phyloP scores from a whole-genome alignment of 2,888 invertebrate genomes.

The Carabus problematicus region DNA sequence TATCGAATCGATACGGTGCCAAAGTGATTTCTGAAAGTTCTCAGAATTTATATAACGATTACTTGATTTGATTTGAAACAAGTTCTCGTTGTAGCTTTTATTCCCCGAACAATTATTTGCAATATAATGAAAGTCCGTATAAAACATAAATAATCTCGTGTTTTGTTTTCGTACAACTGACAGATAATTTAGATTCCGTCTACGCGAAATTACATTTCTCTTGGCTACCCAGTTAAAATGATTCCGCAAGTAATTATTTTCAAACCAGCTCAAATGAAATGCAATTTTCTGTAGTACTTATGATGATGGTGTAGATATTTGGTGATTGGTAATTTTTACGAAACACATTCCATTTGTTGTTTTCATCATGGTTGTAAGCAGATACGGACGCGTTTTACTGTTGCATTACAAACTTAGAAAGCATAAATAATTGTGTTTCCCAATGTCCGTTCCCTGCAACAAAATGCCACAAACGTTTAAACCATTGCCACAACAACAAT shows the following conservation, averaged over 20 bases:
- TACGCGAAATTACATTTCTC: too few species aligned
- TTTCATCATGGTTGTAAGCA: constrained; percentile 1
- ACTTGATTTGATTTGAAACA: background rate
- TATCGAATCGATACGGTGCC: too few species aligned
- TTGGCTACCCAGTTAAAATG: too few species aligned
- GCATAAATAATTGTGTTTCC: constrained; percentile 11
- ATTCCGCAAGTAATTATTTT: too few species aligned
- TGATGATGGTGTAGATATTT: background rate
- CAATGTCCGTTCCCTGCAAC: constrained; percentile 5
- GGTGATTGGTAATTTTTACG: constrained; percentile 3
- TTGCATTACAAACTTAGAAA: constrained; percentile 18
- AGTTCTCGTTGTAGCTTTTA: background rate
- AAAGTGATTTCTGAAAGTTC: too few species aligned
- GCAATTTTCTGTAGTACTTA: too few species aligned
- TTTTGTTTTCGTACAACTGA: too few species aligned
- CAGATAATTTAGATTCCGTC: too few species aligned
- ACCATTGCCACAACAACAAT: background rate
- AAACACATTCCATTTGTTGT: background rate
- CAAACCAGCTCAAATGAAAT: too few species aligned
- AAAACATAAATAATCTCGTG: constrained; percentile 3
- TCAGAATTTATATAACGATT: too few species aligned
- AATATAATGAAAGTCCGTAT: background rate
- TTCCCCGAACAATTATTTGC: background rate
- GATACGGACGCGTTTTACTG: background rate
- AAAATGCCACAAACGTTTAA: constrained; percentile 17